A percentile compares a stretch with the other conserved stretches of the same genome.
phyloP scores from a whole-genome alignment of 2,888 invertebrate species.

The Pristionchus arcanus region DNA sequence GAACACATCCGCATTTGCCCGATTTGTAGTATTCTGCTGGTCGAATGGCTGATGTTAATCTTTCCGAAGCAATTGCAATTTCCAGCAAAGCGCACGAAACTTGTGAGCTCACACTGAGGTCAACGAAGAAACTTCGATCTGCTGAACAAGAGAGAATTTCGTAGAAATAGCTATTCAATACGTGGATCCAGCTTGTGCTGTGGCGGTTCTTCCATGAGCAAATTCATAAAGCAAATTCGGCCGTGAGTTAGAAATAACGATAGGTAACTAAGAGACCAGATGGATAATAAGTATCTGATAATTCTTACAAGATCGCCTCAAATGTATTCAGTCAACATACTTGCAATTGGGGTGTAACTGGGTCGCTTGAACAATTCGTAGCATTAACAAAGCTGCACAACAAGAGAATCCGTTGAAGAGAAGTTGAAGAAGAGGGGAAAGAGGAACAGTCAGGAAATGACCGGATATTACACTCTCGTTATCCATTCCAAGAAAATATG shows the following conservation, averaged over 20 bases:
- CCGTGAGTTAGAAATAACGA: background rate
- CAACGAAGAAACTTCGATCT: background rate
- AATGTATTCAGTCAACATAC: background rate
- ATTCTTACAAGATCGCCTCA: background rate
- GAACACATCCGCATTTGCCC: background rate
- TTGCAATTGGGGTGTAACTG: constrained; percentile 28
- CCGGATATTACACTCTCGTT: background rate
- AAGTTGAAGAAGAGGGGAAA: background rate
- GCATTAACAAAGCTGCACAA: background rate
- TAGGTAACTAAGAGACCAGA: background rate
- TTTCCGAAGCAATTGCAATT: constrained; percentile 13
- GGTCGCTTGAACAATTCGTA: background rate
- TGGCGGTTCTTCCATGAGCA: background rate
- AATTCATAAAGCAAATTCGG: background rate
- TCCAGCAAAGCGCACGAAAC: background rate
- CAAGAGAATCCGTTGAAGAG: background rate
- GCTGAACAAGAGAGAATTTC: background rate
- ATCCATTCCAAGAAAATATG: background rate
- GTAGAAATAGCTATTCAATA: background rate
- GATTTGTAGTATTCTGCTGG: constrained; percentile 20
- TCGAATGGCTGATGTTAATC: background rate
- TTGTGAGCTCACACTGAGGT: background rate
- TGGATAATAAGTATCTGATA: background rate
- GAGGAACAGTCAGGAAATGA: background rate
- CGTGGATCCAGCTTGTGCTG: background rate